Evolutionary conservation across 2,888 invertebrate genomes (phyloP).

Genomic region (Mactromeris polynyma): DNA sequence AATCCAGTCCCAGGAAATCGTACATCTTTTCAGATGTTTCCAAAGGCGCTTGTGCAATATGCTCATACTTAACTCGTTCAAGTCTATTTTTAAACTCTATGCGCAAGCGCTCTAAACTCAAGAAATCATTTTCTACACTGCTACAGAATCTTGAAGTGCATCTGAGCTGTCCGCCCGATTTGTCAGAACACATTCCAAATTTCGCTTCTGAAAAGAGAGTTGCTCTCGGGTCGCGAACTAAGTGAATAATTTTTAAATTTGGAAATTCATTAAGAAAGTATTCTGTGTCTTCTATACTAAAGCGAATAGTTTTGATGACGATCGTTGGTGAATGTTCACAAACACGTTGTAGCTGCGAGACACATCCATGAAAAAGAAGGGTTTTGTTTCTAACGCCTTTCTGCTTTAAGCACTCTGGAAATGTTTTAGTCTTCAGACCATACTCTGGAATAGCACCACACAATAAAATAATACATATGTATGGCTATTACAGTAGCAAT

Average conservation of each 20-base stretch:
- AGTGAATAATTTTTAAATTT: constrained; percentile 61
- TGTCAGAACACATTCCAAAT: constrained; percentile 35
- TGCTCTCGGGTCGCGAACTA: constrained; percentile 68
- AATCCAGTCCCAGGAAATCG: constrained; percentile 54
- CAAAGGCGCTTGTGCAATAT: constrained; percentile 66
- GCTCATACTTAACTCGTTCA: constrained; percentile 55
- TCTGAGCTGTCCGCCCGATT: constrained; percentile 10
- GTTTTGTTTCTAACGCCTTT: background rate
- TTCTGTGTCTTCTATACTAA: constrained; percentile 36
- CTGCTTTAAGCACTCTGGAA: background rate
- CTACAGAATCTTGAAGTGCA: constrained; percentile 46
- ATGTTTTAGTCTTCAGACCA: constrained; percentile 28
- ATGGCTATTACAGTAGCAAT: no score
- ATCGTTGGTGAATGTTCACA: constrained; percentile 61
- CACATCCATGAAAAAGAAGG: constrained; percentile 10
- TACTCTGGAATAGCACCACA: constrained; percentile 18
- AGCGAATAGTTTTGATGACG: constrained; percentile 67
- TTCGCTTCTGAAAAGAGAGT: constrained; percentile 55
- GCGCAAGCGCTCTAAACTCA: constrained; percentile 38
- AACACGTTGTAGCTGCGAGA: background rate
- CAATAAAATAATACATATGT: background rate
- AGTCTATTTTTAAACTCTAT: constrained; percentile 47
- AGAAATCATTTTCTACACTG: constrained; percentile 58
- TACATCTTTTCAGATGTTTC: constrained; percentile 57
- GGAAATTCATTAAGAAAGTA: constrained; percentile 50